Base-by-base conservation (phyloP, 2,888 invertebrate genomes). In the Amphipoea lucens region DNA sequence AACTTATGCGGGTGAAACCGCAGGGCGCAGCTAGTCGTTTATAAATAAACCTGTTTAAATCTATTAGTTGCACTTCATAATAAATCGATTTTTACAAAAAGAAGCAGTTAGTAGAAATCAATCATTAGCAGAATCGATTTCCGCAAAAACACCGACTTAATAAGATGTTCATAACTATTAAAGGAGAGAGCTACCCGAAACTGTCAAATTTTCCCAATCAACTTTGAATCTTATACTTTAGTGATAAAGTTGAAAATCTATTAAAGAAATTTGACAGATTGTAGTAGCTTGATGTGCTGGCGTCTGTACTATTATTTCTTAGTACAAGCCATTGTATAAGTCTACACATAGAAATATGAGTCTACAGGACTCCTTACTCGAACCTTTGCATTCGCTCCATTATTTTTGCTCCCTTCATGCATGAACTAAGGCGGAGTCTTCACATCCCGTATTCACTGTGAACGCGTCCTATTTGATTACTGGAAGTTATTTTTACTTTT, bases 401-500 rank as follows among this genome's bases (percentile, higher is more conserved):
- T 67, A 74, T 76, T 74, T 72, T 57, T 76, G 69, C 54, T 78
- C 51, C n/a, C 45, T 66, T 68, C 67, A 73, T 74, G 76, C 74
- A 69, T 78, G 76, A 67, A 73, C 60, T 68, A n/a, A n/a, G 48
- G 29, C 45, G 14, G 54, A 60, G 45, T 67, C 67, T 76, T 68
- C 68, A 79, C 79, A 82, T 79, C 48, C 45, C 60, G 74, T 78
- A 81, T 87, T 87, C 82, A 73, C 78, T 62, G 74, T 45, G 84
- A 78, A 76, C 72, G n/a, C 63, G n/a, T 81, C 29, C 74, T 60
- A 87, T 86, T 87, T 84, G 86, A 86, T 86, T 85, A 85, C 87
- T 72, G 67, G 12, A 85, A 87, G 87, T 87, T 85, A 78, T 84
- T 87, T 78, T 87, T 76, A 87, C 76, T 81, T 79, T 83, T 73